Percentiles rank a stretch among this genome's conserved stretches.
Conservation (phyloP, 2,888 invertebrate genomes). For the Leucophora obtusa region DNA sequence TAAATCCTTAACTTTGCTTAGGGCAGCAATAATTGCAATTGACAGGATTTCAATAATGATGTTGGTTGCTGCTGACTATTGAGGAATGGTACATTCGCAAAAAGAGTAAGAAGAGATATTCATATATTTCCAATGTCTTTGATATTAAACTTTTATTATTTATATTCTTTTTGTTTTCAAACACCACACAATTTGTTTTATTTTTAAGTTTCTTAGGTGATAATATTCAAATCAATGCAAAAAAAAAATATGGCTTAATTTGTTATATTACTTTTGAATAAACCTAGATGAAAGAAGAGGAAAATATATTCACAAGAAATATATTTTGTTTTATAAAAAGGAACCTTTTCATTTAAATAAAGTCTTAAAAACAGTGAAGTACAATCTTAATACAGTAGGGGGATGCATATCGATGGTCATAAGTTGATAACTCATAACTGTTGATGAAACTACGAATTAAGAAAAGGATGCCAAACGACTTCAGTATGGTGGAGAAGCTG, state of each 20-base stretch:
- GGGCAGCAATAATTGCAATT: conserved; percentile 74
- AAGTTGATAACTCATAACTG: no score
- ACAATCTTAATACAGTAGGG: neutral
- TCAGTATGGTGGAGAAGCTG: no score
- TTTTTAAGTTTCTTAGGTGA: conserved; percentile 61
- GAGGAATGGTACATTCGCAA: neutral
- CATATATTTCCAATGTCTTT: conserved; percentile 27
- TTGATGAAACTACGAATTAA: no score
- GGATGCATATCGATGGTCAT: no score
- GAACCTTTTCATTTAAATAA: conserved; percentile 23
- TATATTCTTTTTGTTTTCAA: neutral
- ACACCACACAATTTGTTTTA: conserved; percentile 5
- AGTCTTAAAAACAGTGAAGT: conserved; percentile 10
- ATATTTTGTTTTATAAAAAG: conserved; percentile 30
- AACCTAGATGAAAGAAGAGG: neutral
- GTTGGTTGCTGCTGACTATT: conserved; percentile 10
- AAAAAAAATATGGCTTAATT: conserved; percentile 54
- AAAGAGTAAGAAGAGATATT: conserved; percentile 18
- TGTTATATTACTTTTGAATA: conserved; percentile 10
- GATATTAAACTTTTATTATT: conserved; percentile 29
- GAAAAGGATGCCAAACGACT: no score
- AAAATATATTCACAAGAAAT: conserved; percentile 10
- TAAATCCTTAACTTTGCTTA: conserved; percentile 65
- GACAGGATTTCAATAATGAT: conserved; percentile 70
- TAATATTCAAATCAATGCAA: conserved; percentile 56